These are phyloP conservation scores for Aphelenchoides besseyi DNA, from an alignment of 1,140 invertebrate species.

Conservation along the genomic window DNA sequence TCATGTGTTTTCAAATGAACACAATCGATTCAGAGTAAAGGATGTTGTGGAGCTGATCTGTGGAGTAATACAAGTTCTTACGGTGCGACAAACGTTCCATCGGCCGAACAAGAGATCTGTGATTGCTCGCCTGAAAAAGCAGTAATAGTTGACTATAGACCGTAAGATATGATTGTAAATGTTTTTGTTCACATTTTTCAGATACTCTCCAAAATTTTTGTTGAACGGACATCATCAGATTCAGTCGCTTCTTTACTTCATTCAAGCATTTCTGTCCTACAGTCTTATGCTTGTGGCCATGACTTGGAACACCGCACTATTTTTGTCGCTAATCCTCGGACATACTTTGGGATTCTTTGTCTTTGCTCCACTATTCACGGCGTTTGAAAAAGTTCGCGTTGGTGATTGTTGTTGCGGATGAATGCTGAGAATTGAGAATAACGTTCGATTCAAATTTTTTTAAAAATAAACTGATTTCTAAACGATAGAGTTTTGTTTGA, in stretches of 20 bases:
- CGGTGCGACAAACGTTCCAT: slow-evolving; percentile 4
- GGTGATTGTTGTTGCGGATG: slow-evolving; percentile 19
- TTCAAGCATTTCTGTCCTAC: slow-evolving; percentile 83
- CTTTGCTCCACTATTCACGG: neutral
- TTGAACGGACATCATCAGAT: slow-evolving; percentile 69
- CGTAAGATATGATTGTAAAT: neutral
- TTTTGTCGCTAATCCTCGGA: neutral
- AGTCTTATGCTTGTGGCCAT: slow-evolving; percentile 96
- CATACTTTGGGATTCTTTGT: slow-evolving; percentile 16
- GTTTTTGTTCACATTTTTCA: neutral
- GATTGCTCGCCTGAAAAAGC: neutral
- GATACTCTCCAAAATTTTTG: slow-evolving; percentile 18
- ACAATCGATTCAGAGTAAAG: slow-evolving; percentile 1
- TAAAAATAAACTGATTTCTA: neutral
- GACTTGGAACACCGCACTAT: slow-evolving; percentile 69
- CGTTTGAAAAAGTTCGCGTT: neutral
- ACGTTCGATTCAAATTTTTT: neutral
- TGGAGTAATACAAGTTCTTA: neutral
- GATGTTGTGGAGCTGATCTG: slow-evolving; percentile 7
- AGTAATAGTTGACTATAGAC: neutral
- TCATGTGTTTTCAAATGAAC: neutral
- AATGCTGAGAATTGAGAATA: too few relatives aligned
- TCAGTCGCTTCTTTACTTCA: slow-evolving; percentile 80
- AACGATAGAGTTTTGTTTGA: too few relatives aligned
- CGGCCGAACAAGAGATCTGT: neutral